Percentiles rank a stretch among this genome's conserved stretches.
Evolutionary conservation across 2,888 invertebrate genomes (phyloP).

Genomic region (Sussaba pulchella): DNA sequence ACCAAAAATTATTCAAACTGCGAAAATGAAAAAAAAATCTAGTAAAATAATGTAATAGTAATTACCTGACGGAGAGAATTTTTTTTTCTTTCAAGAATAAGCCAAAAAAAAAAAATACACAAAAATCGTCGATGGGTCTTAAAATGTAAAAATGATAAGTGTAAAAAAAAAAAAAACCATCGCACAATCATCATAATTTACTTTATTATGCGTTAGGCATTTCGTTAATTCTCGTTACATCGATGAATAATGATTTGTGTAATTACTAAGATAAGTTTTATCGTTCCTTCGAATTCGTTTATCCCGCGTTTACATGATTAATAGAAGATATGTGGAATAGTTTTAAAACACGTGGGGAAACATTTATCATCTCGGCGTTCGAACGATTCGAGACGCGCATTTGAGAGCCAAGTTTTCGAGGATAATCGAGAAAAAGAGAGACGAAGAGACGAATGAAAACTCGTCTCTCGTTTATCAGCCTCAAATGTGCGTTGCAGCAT

Average conservation of each 20-base stretch:
- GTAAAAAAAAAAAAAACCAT: constrained; percentile 1
- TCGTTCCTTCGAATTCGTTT: constrained; percentile 36
- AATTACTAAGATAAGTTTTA: constrained; percentile 40
- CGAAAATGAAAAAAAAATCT: no score
- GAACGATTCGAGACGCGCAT: constrained; percentile 23
- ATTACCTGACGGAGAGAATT: no score
- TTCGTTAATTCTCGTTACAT: constrained; percentile 57
- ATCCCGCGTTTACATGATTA: constrained; percentile 57
- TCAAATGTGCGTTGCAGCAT: constrained; percentile 32
- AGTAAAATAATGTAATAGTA: no score
- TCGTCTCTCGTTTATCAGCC: not conserved
- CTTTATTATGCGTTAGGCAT: constrained; percentile 57
- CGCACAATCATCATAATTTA: constrained; percentile 34
- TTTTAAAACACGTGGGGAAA: constrained; percentile 57
- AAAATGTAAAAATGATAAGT: not conserved
- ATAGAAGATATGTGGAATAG: constrained; percentile 65
- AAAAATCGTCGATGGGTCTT: not conserved
- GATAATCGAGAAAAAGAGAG: not conserved
- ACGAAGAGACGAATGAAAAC: not conserved
- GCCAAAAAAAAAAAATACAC: not conserved
- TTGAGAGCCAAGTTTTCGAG: not conserved
- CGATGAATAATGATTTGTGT: constrained; percentile 54
- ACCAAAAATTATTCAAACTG: no score
- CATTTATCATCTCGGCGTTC: constrained; percentile 47
- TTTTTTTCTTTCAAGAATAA: no score